Evolutionary conservation across 1,140 invertebrate genomes (phyloP).

Genomic region (Psix sp.): DNA sequence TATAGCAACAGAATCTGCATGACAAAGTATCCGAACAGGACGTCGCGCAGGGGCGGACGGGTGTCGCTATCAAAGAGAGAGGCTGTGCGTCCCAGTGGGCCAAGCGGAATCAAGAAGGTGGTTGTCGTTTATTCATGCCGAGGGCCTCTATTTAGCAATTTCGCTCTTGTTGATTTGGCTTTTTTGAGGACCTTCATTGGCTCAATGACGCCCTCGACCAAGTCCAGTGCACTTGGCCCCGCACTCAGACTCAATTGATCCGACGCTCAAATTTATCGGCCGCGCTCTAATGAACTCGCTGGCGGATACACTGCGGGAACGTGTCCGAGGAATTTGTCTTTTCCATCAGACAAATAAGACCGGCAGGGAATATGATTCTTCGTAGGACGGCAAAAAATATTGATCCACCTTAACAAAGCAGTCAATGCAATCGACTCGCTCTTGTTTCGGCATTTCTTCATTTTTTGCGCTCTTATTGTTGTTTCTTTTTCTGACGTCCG

Average conservation of each 20-base stretch:
- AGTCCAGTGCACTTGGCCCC: conserved; percentile 8
- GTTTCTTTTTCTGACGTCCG: background rate
- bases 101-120: conserved; percentile 46
- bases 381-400: background rate
- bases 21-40: conserved; percentile 47
- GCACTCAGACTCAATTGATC: conserved; percentile 6
- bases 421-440: background rate
- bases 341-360: background rate
- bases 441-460: background rate
- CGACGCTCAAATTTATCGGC: conserved; percentile 1
- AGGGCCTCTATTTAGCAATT: conserved; percentile 46
- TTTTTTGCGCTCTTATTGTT: no score
- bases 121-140: conserved; percentile 29
- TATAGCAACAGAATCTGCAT: conserved; percentile 57
- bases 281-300: background rate
- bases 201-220: conserved; percentile 23
- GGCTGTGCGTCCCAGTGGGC: no score
- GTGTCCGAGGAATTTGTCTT: background rate
- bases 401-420: background rate
- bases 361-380: background rate
- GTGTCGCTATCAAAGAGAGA: conserved; percentile 52
- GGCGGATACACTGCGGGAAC: background rate
- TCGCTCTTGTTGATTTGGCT: conserved; percentile 19
- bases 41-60: conserved; percentile 2
- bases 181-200: conserved; percentile 32